Percentiles rank a stretch among this genome's conserved stretches.
Conservation (phyloP, 2,113 vertebrate genomes). For the Paratilapia polleni region DNA sequence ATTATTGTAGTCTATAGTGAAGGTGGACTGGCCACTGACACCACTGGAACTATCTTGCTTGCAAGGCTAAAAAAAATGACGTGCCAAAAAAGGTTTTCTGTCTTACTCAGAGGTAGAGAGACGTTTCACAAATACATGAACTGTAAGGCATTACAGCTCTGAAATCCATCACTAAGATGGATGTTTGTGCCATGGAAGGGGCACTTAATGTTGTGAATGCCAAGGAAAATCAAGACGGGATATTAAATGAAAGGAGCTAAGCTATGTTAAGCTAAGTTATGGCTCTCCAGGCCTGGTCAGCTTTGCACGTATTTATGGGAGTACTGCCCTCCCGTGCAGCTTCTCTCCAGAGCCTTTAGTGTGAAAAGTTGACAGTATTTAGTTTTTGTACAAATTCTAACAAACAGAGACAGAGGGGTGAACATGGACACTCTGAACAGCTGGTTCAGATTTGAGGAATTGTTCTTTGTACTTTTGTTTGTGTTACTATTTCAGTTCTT, state of each 20-base stretch:
- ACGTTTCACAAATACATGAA: no score
- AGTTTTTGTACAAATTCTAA: slow-evolving; percentile 5
- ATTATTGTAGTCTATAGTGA: no score
- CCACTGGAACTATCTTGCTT: no score
- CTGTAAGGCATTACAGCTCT: background rate
- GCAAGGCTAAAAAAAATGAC: no score
- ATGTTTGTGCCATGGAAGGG: background rate
- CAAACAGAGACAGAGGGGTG: background rate
- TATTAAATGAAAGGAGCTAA: background rate
- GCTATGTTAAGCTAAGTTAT: background rate
- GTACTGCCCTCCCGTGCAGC: background rate
- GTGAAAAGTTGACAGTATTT: slow-evolving; percentile 6
- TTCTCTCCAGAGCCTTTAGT: background rate
- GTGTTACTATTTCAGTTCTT: slow-evolving; percentile 53
- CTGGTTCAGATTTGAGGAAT: slow-evolving; percentile 67
- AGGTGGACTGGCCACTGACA: no score
- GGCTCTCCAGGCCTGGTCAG: background rate
- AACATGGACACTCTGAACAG: slow-evolving; percentile 41
- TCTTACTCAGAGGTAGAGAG: no score
- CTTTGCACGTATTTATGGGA: background rate
- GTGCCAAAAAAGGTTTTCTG: no score
- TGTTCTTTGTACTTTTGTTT: slow-evolving; percentile 57
- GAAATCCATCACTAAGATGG: background rate
- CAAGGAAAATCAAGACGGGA: background rate
- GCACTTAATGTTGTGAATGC: background rate